Evolutionary conservation across 2,888 invertebrate species (phyloP).

Genomic region (Drosophila barbarae): DNA sequence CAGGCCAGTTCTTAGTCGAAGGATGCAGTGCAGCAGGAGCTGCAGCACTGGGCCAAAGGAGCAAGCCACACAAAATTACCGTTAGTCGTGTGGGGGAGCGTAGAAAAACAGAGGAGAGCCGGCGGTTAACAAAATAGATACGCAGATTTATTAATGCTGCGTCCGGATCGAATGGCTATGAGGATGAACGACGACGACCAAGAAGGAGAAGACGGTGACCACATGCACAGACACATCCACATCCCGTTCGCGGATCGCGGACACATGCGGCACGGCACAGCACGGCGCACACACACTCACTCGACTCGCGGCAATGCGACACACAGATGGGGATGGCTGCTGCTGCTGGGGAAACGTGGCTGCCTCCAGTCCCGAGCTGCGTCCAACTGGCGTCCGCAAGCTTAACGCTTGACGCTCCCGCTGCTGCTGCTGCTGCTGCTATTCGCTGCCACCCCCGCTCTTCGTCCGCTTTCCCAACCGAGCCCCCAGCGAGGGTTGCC

Average conservation of each 20-base stretch:
- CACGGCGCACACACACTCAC: conserved; percentile 15
- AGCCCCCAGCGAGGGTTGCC: conserved; percentile 16
- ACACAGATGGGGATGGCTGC: conserved; percentile 13
- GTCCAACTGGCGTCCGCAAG: conserved; percentile 36
- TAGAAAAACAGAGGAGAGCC: conserved; percentile 12
- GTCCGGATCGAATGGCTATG: conserved; percentile 4
- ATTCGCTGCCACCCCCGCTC: conserved; percentile 13
- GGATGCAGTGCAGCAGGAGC: conserved; percentile 18
- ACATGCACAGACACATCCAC: conserved; percentile 14
- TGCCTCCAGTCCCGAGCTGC: conserved; percentile 38
- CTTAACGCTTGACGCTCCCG: conserved; percentile 15
- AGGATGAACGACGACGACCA: conserved; percentile 7
- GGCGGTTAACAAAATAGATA: conserved; percentile 10
- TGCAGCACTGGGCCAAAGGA: neutral
- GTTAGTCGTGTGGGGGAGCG: conserved; percentile 18
- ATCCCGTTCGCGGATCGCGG: conserved; percentile 23
- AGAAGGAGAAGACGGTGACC: conserved; percentile 9
- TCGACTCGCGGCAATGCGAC: conserved; percentile 8
- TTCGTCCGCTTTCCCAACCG: conserved; percentile 7
- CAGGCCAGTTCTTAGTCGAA: neutral
- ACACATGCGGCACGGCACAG: conserved; percentile 24
- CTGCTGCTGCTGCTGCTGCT: conserved; percentile 5
- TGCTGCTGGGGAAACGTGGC: conserved; percentile 29
- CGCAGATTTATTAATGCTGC: neutral
- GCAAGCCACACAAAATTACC: conserved; percentile 12